Evolutionary conservation across 37 sponge, comb jelly and placozoan genomes (phyloP), one percentile per base, ranked within the genome.

Genomic region (Amphimedon queenslandica): DNA sequence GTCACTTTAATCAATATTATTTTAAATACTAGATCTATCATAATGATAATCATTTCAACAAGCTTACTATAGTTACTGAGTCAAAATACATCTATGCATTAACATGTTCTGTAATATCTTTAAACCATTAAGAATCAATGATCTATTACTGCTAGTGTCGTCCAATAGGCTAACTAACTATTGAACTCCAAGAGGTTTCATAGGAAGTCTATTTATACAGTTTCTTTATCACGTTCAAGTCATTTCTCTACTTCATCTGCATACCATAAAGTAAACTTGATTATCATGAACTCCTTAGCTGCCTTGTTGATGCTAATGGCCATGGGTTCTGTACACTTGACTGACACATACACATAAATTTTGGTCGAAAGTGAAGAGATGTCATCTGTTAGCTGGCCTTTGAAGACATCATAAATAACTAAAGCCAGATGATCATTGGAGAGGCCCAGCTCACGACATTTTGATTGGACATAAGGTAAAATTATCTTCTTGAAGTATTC

Each of bases 261-360:
- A n/a, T n/a, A n/a, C n/a, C n/a, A n/a, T n/a, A n/a, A n/a, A n/a
- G n/a, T 3, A n/a, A 65, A 77, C 66, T 38, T 2, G 42, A 11
- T 4, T 2, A 35, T 1, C 3, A 77, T 1, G 40, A 33, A 69
- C 1, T 57, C 41, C 38, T 78, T 78, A 18, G 79, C 79, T 32
- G 63, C 58, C 36, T 78, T 68, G 32, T 78, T 78, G n/a, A 78
- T 58, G 2, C 70, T 33, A 56, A 78, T 51, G 23, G 67, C 71
- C 41, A 78, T 8, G n/a, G 79, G 79, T 35, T 28, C 61, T 21
- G 79, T 78, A 24, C 56, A 32, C 42, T 78, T 78, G 1, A 70
- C 42, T 38, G 79, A 70, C 5, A 72, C 31, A 1, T 18, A 47
- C 13, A 47, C 53, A 47, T 18, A 8, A 47, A 18, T 47, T 18